These are phyloP conservation scores for Andrena praecox DNA, from an alignment of 2,888 invertebrate species.

Conservation along the genomic window DNA sequence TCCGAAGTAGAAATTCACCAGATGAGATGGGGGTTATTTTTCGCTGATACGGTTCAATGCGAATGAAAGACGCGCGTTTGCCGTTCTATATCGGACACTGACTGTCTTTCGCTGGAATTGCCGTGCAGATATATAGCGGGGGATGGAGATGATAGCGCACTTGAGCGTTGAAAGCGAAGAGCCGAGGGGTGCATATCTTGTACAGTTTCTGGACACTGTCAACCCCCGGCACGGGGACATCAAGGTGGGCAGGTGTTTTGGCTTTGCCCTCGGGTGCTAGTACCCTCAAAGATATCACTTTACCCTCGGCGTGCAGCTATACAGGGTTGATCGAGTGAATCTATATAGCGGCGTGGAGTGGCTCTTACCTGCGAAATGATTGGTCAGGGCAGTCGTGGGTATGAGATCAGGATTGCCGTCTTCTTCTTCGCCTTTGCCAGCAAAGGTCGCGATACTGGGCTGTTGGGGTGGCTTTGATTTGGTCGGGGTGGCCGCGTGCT, in stretches of 20 bases:
- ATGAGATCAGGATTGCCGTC: constrained; percentile 84
- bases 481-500: constrained; percentile 80
- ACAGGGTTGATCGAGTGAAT: neutral
- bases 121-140: neutral
- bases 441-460: constrained; percentile 78
- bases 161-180: too few species aligned
- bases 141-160: too few species aligned
- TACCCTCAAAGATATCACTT: too few species aligned
- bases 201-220: too few species aligned
- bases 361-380: constrained; percentile 79
- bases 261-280: too few species aligned
- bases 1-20: constrained; percentile 52
- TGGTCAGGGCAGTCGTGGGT: constrained; percentile 82
- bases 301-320: too few species aligned
- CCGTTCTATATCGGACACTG: neutral
- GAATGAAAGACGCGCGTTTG: neutral
- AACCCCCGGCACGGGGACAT: too few species aligned
- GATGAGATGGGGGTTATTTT: constrained; percentile 54
- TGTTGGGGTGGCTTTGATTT: constrained; percentile 78
- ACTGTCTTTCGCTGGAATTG: neutral
- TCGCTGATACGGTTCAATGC: neutral
- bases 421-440: constrained; percentile 80
- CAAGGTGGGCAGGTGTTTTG: too few species aligned
- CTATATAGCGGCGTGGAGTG: too few species aligned
- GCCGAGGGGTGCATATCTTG: too few species aligned